phyloP scores from a whole-genome alignment of 1,140 invertebrate genomes.

The Palaemon carinicauda region DNA sequence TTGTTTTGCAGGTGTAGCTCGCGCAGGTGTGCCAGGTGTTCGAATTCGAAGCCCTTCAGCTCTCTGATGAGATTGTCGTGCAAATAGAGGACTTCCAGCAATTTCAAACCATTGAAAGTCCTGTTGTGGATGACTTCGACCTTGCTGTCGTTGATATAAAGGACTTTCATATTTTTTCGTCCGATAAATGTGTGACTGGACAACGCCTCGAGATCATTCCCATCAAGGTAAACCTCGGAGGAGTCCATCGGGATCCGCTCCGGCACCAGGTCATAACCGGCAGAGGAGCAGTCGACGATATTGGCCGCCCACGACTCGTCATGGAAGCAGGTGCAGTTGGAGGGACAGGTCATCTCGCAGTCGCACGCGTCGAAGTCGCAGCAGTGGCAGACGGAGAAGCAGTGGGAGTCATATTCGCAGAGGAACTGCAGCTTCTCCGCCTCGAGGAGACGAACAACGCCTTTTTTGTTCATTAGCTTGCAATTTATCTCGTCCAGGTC shows the following conservation, averaged over 20 bases:
- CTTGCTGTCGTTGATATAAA: conserved; percentile 85
- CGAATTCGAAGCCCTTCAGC: conserved; percentile 85
- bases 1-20: conserved; percentile 76
- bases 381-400: conserved; percentile 89
- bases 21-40: conserved; percentile 72
- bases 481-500: conserved; percentile 78
- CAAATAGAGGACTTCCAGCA: conserved; percentile 82
- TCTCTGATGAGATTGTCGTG: conserved; percentile 80
- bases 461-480: conserved; percentile 64
- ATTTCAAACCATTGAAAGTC: conserved; percentile 86
- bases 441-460: conserved; percentile 70
- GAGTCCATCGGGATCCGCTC: conserved; percentile 91
- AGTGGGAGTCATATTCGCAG: conserved; percentile 89
- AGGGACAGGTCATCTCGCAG: conserved; percentile 93
- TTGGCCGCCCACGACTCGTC: conserved; percentile 92
- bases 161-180: conserved; percentile 80
- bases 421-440: conserved; percentile 87
- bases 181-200: conserved; percentile 89
- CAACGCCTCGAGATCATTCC: conserved; percentile 79
- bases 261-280: conserved; percentile 79
- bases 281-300: conserved; percentile 85
- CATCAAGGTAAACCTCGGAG: conserved; percentile 87
- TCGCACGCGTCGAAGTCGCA: conserved; percentile 93
- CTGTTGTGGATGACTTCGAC: conserved; percentile 87
- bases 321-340: conserved; percentile 90